Conservation (phyloP, 2,888 invertebrate species). For the Ennomos erosarius region DNA sequence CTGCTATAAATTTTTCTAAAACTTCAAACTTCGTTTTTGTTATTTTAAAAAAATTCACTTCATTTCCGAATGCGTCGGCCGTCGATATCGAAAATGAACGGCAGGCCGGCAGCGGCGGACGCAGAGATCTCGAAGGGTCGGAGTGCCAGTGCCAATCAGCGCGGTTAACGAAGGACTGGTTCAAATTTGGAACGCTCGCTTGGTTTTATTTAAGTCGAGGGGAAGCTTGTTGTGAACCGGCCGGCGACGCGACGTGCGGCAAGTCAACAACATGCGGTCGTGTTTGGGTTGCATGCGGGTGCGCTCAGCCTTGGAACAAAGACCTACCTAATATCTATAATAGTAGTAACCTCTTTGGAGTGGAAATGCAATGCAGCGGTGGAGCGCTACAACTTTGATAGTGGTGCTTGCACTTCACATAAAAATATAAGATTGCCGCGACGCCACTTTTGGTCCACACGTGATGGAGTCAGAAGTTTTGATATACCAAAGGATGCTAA, state of each 20-base stretch:
- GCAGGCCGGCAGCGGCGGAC: constrained; percentile 20
- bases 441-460: too few species aligned
- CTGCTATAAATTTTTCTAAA: neutral
- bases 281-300: constrained; percentile 37
- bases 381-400: constrained; percentile 37
- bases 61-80: constrained; percentile 36
- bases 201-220: constrained; percentile 65
- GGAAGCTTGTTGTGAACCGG: constrained; percentile 44
- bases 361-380: constrained; percentile 26
- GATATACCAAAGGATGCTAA: too few species aligned
- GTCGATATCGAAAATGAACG: constrained; percentile 26
- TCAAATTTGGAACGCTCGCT: constrained; percentile 58
- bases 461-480: too few species aligned
- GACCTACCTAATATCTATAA: too few species aligned
- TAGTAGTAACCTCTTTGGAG: too few species aligned
- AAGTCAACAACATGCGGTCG: constrained; percentile 39
- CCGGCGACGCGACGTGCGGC: constrained; percentile 42
- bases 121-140: constrained; percentile 34
- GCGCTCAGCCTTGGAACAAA: neutral
- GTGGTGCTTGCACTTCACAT: too few species aligned
- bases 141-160: constrained; percentile 37
- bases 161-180: constrained; percentile 54
- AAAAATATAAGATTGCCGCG: too few species aligned
- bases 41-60: constrained; percentile 11
- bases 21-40: constrained; percentile 2